Base-by-base conservation (phyloP, 2,888 invertebrate genomes). In the Melipona beecheii region DNA sequence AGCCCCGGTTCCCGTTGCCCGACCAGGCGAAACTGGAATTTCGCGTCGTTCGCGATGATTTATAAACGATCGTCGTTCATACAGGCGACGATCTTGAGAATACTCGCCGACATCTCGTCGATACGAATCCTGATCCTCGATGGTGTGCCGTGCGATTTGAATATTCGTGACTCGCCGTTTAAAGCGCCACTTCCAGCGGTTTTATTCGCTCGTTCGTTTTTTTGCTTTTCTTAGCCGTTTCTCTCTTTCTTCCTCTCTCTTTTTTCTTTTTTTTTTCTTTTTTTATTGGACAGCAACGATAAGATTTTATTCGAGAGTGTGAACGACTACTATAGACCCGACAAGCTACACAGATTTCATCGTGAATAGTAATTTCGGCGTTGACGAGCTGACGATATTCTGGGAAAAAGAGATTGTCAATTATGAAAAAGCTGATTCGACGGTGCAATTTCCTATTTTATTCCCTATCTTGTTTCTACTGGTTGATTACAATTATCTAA, bases 121-220 rank as follows among this genome's bases (percentile, higher is more conserved):
- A 70, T 78, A 62, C n/a, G 54, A 54, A 79, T 79, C 78, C 69
- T 31, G 62, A 62, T 69, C 27, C 69, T 43, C 11, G 19, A 62
- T 24, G 66, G n/a, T 65, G 65, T 78, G 78, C 65, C 78, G 78
- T 65, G 69, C 24, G 62, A 79, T 62, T 77, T 69, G 78, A 79
- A 77, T 79, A 71, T 36, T 17, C 56, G 36, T 71, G 56, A 71
- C 71, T 71, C 9, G 56, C 56, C 2, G 19, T 49, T 24, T 17
- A 11, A 66, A 66, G 4, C n/a, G 17, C n/a, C 43, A 19, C 19
- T 4, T 49, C 0, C 43, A 6, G 21, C 21, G 43, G 65, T 21
- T 31, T 36, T 36, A 36, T 13, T 36, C 15, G 6, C 36, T 43
- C 43, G 9, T 43, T 43, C 43, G 43, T 9, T 19, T 56, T 56